phyloP scores from a whole-genome alignment of 1,140 invertebrate species.

The Scylla paramamosain region DNA sequence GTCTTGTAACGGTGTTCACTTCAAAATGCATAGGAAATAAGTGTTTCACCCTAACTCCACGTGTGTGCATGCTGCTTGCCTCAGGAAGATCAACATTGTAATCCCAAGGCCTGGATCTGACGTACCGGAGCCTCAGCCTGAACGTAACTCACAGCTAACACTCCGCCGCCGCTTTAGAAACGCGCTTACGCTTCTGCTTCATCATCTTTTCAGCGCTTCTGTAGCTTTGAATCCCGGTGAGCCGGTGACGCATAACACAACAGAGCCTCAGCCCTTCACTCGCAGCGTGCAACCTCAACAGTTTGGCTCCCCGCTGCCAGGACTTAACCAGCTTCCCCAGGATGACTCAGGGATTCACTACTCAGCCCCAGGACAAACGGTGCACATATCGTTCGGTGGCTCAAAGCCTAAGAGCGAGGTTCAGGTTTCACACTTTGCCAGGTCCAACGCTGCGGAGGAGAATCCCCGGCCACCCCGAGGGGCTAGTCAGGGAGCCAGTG shows the following conservation, averaged over 20 bases:
- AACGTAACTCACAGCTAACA: too few species aligned
- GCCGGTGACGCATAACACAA: constrained; percentile 45
- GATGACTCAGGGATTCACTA: constrained; percentile 50
- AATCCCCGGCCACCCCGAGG: neutral
- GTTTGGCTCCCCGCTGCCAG: neutral
- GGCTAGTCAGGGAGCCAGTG: neutral
- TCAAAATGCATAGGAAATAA: too few species aligned
- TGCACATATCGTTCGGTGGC: constrained; percentile 54
- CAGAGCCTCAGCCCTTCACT: neutral
- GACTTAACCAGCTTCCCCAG: neutral
- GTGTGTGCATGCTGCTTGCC: neutral
- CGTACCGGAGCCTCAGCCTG: too few species aligned
- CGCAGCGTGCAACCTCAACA: neutral
- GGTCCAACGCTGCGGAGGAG: neutral
- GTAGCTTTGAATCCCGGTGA: constrained; percentile 15
- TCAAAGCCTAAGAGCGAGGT: neutral
- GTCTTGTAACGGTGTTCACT: too few species aligned
- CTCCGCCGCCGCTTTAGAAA: neutral
- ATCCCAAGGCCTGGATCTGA: neutral
- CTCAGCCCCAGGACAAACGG: constrained; percentile 60
- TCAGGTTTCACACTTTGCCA: neutral
- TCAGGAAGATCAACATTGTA: neutral
- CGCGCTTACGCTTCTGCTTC: constrained; percentile 29
- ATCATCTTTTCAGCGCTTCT: constrained; percentile 68
- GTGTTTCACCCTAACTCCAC: neutral